Conservation (phyloP, 2,113 vertebrate species). For the Poecilia latipinna region DNA sequence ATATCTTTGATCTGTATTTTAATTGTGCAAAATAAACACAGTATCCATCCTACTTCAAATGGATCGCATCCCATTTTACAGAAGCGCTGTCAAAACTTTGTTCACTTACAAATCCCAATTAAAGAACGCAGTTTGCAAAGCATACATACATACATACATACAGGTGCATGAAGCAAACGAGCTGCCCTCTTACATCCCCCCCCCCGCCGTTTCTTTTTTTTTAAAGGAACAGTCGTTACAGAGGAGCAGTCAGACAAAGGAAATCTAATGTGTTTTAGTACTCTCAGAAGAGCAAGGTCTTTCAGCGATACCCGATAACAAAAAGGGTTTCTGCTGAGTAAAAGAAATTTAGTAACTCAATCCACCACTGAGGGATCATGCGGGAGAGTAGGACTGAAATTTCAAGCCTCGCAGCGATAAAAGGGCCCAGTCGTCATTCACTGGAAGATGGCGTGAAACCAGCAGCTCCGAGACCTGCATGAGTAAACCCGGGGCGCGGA, state of each 20-base stretch:
- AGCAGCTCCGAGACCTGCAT: background rate
- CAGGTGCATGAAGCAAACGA: background rate
- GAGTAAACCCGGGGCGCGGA: background rate
- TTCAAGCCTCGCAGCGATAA: conserved; percentile 3
- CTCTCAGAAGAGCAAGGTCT: background rate
- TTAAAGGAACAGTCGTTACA: background rate
- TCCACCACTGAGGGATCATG: conserved; percentile 1
- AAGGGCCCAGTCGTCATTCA: background rate
- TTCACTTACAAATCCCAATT: background rate
- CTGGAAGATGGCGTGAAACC: conserved; percentile 1
- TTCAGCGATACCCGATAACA: background rate
- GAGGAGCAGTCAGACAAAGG: background rate
- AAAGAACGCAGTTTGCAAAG: background rate
- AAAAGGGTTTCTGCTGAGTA: background rate
- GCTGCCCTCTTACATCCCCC: background rate
- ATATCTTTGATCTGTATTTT: no score
- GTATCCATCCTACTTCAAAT: background rate
- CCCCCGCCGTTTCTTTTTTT: background rate
- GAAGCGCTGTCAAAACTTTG: background rate
- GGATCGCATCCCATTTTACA: background rate
- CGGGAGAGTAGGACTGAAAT: background rate
- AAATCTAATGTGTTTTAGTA: background rate
- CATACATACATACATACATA: background rate
- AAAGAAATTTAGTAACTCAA: conserved; percentile 4
- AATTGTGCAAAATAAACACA: background rate